Evolutionary conservation across 2,888 invertebrate genomes (phyloP).

Genomic region (Branchinecta sandiegonensis): DNA sequence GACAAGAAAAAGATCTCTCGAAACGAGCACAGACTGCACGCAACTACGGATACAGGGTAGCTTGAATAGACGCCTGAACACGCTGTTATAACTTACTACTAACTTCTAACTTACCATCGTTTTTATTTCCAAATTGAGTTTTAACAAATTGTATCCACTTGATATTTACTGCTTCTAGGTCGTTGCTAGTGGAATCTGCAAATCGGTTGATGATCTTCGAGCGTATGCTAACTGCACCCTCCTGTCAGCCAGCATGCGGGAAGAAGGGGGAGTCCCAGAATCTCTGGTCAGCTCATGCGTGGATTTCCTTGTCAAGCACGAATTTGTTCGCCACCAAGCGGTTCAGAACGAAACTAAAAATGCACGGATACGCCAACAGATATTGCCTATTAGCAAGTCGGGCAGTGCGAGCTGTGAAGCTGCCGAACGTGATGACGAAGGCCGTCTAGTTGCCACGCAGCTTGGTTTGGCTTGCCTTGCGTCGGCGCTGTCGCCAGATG

Average conservation of each 20-base stretch:
- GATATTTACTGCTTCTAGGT: conserved; percentile 38
- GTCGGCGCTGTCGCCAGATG: conserved; percentile 86
- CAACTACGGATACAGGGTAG: no score
- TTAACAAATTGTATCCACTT: no score
- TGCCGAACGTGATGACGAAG: background rate
- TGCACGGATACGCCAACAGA: background rate
- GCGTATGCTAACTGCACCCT: conserved; percentile 68
- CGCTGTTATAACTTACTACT: no score
- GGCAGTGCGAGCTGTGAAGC: no score
- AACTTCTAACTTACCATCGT: no score
- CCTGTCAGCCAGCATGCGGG: conserved; percentile 38
- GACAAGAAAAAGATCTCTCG: no score
- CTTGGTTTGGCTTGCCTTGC: conserved; percentile 82
- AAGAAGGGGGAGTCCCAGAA: conserved; percentile 29
- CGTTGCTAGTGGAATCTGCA: conserved; percentile 71
- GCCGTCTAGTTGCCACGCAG: conserved; percentile 49
- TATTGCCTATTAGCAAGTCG: no score
- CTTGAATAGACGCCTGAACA: no score
- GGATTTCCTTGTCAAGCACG: conserved; percentile 57
- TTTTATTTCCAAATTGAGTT: no score
- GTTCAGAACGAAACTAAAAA: background rate
- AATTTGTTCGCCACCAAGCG: conserved; percentile 47
- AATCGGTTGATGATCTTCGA: conserved; percentile 52
- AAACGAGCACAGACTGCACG: no score
- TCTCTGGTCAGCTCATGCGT: conserved; percentile 42